Evolutionary conservation across 2,797 vertebrate species (phyloP).

Genomic region (Argyrosomus regius): DNA sequence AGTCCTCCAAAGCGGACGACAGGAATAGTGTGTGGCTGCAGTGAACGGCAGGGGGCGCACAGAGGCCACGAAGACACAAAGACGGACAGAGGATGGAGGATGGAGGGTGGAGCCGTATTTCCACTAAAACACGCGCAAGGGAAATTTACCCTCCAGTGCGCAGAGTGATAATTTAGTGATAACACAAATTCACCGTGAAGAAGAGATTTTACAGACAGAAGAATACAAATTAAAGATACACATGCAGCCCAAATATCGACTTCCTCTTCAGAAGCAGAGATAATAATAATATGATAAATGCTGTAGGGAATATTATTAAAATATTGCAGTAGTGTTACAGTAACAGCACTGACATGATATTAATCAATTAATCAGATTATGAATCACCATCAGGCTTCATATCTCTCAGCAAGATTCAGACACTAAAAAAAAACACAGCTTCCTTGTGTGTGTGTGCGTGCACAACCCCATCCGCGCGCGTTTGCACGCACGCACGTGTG

Average conservation of each 20-base stretch:
- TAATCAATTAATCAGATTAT: too few relatives aligned
- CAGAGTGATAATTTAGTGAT: not conserved
- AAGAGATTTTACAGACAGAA: not conserved
- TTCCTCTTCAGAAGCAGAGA: not conserved
- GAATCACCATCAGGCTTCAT: not conserved
- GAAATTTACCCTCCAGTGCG: not conserved
- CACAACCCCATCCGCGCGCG: constrained; percentile 28
- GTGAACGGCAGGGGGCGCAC: constrained; percentile 64
- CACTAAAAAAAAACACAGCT: not conserved
- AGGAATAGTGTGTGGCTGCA: not conserved
- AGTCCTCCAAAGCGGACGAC: not conserved
- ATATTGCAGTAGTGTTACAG: too few relatives aligned
- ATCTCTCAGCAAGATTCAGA: not conserved
- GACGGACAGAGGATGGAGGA: not conserved
- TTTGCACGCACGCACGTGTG: not conserved
- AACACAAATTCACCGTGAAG: not conserved
- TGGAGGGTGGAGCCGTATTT: not conserved
- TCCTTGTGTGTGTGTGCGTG: constrained; percentile 23
- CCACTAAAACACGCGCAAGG: constrained; percentile 27
- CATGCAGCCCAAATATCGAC: not conserved
- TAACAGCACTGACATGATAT: too few relatives aligned
- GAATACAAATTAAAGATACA: fast-evolving
- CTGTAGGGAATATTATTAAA: not conserved
- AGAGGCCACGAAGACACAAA: not conserved
- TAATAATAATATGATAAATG: not conserved